Evolutionary conservation across 2,797 vertebrate species (phyloP).

Genomic region (Hozukius guyotensis): DNA sequence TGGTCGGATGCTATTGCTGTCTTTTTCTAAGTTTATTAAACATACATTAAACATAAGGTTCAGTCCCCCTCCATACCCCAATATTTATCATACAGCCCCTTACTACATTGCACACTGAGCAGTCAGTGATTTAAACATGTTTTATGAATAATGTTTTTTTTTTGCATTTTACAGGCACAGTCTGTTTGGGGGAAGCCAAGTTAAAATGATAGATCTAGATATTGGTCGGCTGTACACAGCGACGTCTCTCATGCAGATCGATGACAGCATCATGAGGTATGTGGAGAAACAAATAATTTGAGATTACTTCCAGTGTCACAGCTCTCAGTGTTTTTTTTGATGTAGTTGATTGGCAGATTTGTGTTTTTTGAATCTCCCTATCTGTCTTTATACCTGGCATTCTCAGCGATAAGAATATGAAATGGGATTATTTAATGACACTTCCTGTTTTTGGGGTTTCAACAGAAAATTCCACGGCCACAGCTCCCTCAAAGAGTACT

Average conservation of each 20-base stretch:
- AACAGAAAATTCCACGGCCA: conserved; percentile 97
- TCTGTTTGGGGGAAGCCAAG: conserved; percentile 86
- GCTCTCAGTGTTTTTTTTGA: not conserved
- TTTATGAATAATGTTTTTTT: not conserved
- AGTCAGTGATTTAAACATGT: not conserved
- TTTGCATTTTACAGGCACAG: conserved; percentile 82
- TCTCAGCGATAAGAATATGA: not conserved
- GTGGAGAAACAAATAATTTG: not conserved
- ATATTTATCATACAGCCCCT: not conserved
- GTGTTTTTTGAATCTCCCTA: not conserved
- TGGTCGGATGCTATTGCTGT: not conserved
- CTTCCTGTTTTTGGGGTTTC: conserved; percentile 5
- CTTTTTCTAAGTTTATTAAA: not conserved
- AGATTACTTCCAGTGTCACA: not conserved
- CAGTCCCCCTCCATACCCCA: not conserved
- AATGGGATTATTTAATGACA: not conserved
- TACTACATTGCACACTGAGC: not conserved
- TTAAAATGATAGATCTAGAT: conserved; percentile 88
- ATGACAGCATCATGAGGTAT: conserved; percentile 98
- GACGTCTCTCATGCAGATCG: conserved; percentile 99
- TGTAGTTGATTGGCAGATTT: not conserved
- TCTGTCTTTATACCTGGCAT: not conserved
- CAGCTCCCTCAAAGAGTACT: conserved; percentile 95
- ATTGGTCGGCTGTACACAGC: conserved; percentile 91
- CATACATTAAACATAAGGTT: not conserved